Evolutionary conservation across 2,113 vertebrate species (phyloP).

Genomic region (Oriolus oriolus): DNA sequence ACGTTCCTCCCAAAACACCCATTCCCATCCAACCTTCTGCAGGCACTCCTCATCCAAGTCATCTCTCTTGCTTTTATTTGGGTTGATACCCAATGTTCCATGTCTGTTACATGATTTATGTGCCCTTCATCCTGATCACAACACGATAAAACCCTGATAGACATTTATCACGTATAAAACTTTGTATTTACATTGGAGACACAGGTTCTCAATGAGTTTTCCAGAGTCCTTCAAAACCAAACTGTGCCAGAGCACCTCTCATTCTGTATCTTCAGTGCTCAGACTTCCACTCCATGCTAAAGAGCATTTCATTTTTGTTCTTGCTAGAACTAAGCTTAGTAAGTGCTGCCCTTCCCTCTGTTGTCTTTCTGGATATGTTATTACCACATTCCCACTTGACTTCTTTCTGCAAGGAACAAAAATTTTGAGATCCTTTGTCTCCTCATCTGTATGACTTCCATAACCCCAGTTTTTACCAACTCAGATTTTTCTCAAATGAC

Average conservation of each 20-base stretch:
- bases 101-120: neutral
- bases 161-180: neutral
- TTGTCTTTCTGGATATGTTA: rapidly evolving
- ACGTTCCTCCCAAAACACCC: neutral
- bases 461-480: neutral
- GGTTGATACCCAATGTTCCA: neutral
- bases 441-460: neutral
- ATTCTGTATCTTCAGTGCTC: neutral
- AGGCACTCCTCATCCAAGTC: neutral
- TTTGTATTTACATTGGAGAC: rapidly evolving
- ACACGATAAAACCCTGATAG: neutral
- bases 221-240: neutral
- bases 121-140: neutral
- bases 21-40: slow-evolving; percentile 17
- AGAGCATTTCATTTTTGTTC: neutral
- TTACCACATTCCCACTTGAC: neutral
- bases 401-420: neutral
- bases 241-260: neutral
- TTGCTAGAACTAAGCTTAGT: neutral
- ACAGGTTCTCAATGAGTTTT: neutral
- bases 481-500: neutral
- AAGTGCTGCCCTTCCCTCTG: neutral
- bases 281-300: neutral
- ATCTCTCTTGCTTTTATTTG: neutral
- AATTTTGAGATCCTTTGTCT: neutral